Base-by-base conservation (phyloP, 2,113 vertebrate genomes). In the Cyprinodon brontotheroides region DNA sequence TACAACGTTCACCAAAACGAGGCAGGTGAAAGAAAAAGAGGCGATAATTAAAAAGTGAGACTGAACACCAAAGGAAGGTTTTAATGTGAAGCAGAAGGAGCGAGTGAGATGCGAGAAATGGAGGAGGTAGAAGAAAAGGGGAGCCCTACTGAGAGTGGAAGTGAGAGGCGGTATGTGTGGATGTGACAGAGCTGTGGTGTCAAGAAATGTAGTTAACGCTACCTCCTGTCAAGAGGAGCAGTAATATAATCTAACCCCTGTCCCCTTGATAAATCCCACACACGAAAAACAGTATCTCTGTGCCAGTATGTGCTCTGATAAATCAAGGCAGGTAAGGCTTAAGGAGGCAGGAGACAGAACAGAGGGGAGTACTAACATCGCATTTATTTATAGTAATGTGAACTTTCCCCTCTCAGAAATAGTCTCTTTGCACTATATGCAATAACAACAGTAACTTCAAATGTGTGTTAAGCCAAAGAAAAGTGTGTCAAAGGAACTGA, bases 311-410 rank as follows among this genome's bases (percentile, higher is more conserved):
- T 84, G 72, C 3, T 61, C 67, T 36, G 1, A 78, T 75, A 75
- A 61, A 79, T 83, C 70, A 64, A 1, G 11, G 3, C 61, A 50
- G 64, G 69, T 77, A 57, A 73, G 38, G 75, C 43, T 12, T 3
- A 72, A 71, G 43, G 62, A 70, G 68, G 70, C 53, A 64, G 60
- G 15, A 77, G 65, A 64, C 12, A 3, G 53, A 70, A 57, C 48
- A 11, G 53, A 67, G 38, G 79, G 57, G 80, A 57, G 7, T 57
- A 57, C 71, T 76, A 81, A 37, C 69, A 15, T 45, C 11, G 71
- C 60, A 22, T 81, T 85, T 87, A 86, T 83, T 91, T 83, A 85
- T 70, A 65, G 65, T 64, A 38, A 75, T 74, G 72, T 83, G 68
- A 84, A 64, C 36, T 72, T 68, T 70, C 68, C 45, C 61, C 61